A percentile compares a stretch with the other conserved stretches of the same genome.
Conservation (phyloP, 2,888 invertebrate genomes). For the Leptogaster cylindrica region DNA sequence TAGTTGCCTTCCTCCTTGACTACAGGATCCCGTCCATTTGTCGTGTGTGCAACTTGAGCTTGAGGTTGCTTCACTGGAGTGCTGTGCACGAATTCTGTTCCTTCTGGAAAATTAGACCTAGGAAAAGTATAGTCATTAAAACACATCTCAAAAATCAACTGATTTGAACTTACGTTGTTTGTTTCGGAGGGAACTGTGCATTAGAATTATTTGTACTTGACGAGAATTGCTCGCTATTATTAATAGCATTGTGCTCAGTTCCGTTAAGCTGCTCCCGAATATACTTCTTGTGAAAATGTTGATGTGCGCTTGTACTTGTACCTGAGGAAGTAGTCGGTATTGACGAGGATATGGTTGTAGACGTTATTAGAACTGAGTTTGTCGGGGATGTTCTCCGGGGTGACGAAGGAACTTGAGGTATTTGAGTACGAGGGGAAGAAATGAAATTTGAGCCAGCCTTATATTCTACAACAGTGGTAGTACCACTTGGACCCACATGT, state of each 20-base stretch:
- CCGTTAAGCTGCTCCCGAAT: slow-evolving; percentile 61
- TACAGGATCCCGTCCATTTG: slow-evolving; percentile 28
- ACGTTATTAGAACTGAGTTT: slow-evolving; percentile 48
- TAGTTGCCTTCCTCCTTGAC: slow-evolving; percentile 1
- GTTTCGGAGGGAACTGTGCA: slow-evolving; percentile 1
- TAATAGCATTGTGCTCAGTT: slow-evolving; percentile 52
- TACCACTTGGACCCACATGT: slow-evolving; percentile 61
- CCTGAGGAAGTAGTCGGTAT: slow-evolving; percentile 36
- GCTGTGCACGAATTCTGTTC: slow-evolving; percentile 47
- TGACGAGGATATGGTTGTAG: slow-evolving; percentile 50
- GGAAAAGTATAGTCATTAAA: neutral
- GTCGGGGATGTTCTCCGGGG: slow-evolving; percentile 46
- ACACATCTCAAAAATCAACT: neutral
- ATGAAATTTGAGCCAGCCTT: slow-evolving; percentile 53
- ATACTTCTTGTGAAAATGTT: slow-evolving; percentile 63
- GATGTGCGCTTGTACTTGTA: slow-evolving; percentile 48
- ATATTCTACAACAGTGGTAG: slow-evolving; percentile 61
- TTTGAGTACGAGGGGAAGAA: slow-evolving; percentile 21
- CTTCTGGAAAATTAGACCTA: slow-evolving; percentile 19
- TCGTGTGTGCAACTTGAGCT: slow-evolving; percentile 52
- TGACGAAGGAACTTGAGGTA: slow-evolving; percentile 50
- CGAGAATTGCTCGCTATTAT: slow-evolving; percentile 40
- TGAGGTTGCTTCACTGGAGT: slow-evolving; percentile 54
- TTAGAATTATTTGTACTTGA: slow-evolving; percentile 42
- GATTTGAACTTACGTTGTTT: neutral